Base-by-base conservation (phyloP, 2,113 vertebrate species). In the Mustela nigripes region DNA sequence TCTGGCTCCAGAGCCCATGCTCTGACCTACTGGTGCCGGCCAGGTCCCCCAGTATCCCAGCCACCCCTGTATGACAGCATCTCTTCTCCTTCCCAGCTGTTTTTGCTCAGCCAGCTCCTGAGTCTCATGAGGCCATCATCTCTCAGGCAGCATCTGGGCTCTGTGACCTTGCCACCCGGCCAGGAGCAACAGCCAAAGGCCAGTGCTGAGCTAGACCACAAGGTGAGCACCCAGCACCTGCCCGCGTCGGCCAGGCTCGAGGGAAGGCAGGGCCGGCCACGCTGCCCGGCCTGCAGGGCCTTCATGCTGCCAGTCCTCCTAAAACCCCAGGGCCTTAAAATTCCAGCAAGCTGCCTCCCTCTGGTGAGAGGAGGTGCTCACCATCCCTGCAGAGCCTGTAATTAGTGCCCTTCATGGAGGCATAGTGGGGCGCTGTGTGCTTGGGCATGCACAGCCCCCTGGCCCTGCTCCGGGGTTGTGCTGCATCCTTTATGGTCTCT, bases 61-160 rank as follows among this genome's bases (percentile, higher is more conserved):
- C 50, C 33, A 10, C 67, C 45, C 4, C 24, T 2, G 0, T 84
- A 16, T 97, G n/a, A 97, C 5, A 7, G 4, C 14, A 73, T 36
- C 42, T 45, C 50, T 74, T 95, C 45, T 95, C 42, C 73, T 95
- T 69, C 53, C 4, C 85, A 98, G 98, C 94, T 98, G 39, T 53
- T 96, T 48, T 79, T 7, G 0, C 96, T 97, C 36, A 65, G 97
- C 94, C 92, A 3, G 14, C 85, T 98, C 42, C 96, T 98, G 73
- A 74, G 95, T 65, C 69, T 96, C 92, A 97, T 98, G 98, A 97
- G 79, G 67, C 97, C 90, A 0, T 97, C 97, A 11, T 96, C 92
- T 62, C 97, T 98, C 9, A 2, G 60, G 85, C 92, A 93, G 71
- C 22, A 86, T 82, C 82, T 97, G 88, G 24, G 28, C 45, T 42